Evolutionary conservation across 2,888 invertebrate genomes (phyloP).

Genomic region (Lamellibrachia satsuma): DNA sequence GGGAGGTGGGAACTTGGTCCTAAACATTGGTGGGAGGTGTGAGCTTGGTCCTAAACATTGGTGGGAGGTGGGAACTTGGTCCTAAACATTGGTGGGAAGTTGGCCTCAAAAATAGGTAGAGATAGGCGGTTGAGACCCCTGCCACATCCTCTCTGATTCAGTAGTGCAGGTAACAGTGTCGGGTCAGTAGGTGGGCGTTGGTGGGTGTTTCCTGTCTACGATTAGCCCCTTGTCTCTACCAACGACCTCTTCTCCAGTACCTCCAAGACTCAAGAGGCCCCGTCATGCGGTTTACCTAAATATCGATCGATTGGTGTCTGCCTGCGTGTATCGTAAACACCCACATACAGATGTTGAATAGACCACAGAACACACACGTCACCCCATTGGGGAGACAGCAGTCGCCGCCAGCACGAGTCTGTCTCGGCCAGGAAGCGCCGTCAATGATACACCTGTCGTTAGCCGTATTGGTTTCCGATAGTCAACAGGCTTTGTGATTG

Average conservation of each 20-base stretch:
- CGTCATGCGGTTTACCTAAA: background rate
- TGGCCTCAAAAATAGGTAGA: too few species aligned
- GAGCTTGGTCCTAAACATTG: too few species aligned
- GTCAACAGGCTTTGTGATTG: background rate
- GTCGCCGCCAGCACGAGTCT: background rate
- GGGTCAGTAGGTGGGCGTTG: background rate
- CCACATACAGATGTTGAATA: background rate
- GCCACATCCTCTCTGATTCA: too few species aligned
- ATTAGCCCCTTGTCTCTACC: background rate
- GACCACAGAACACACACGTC: background rate
- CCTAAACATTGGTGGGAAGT: too few species aligned
- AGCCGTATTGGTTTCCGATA: background rate
- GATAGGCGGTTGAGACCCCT: too few species aligned
- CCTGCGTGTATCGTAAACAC: background rate
- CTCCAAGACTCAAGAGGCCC: background rate
- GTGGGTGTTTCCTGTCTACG: background rate
- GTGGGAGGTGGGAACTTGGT: too few species aligned
- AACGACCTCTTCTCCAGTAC: background rate
- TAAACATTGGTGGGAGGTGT: too few species aligned
- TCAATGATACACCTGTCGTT: background rate
- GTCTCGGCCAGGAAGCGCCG: background rate
- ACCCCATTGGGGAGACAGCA: background rate
- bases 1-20: too few species aligned
- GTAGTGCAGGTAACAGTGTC: too few species aligned
- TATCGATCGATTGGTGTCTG: background rate